Conservation (phyloP, 64 coral and sea anemone species). For the Actinia equina region DNA sequence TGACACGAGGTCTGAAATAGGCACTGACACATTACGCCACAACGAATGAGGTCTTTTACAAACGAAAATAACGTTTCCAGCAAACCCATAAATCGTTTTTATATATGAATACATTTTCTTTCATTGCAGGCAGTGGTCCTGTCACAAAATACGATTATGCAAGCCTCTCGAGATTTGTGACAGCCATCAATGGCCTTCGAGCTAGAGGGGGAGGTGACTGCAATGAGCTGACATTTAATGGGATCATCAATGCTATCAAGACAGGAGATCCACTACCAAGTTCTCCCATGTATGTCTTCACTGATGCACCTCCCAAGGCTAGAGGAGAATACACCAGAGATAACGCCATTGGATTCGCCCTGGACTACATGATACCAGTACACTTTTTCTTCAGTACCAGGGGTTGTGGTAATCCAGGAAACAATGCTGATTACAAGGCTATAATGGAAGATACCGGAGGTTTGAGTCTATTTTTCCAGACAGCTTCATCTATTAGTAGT, state of each 20-base stretch:
- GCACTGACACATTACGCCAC: no score
- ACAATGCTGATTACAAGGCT: conserved; percentile 7
- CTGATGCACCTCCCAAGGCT: conserved; percentile 71
- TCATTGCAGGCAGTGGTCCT: conserved; percentile 5
- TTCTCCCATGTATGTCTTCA: conserved; percentile 88
- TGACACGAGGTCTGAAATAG: no score
- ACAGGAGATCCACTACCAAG: neutral
- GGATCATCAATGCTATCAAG: conserved; percentile 57
- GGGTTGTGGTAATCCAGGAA: conserved; percentile 15
- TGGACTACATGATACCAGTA: conserved; percentile 26
- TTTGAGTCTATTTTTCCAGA: conserved; percentile 6
- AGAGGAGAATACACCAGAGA: neutral
- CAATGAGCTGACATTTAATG: conserved; percentile 46
- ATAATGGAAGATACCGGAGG: conserved; percentile 36
- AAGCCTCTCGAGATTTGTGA: conserved; percentile 24
- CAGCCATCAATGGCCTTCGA: conserved; percentile 23
- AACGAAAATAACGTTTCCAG: no score
- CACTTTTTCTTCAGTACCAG: conserved; percentile 27
- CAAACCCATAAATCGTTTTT: no score
- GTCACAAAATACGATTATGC: neutral
- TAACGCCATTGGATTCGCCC: neutral
- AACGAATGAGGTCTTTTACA: no score
- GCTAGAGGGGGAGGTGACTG: conserved; percentile 62
- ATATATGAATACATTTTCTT: neutral
- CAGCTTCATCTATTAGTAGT: conserved; percentile 2